Percentiles rank a stretch among this genome's conserved stretches.
phyloP scores from a whole-genome alignment of 2,888 invertebrate genomes.

The Morinoia aosen region DNA sequence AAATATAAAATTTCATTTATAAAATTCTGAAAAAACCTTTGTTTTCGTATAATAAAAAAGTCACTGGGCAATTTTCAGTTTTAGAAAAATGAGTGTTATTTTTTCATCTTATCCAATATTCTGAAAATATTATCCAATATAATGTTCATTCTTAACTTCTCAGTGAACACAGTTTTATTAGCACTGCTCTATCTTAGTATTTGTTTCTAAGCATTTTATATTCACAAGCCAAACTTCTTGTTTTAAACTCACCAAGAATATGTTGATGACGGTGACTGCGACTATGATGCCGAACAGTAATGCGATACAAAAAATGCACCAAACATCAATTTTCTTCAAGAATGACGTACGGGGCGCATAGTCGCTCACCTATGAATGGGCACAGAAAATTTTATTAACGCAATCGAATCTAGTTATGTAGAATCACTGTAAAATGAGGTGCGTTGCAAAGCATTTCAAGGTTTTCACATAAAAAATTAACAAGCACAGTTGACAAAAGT shows the following conservation, averaged over 20 bases:
- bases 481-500: too few relatives aligned
- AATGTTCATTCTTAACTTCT: too few relatives aligned
- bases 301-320: constrained; percentile 37
- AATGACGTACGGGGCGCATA: constrained; percentile 15
- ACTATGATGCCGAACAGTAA: constrained; percentile 15
- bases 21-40: too few relatives aligned
- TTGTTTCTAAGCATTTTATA: neutral
- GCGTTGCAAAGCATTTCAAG: too few relatives aligned
- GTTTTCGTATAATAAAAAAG: neutral
- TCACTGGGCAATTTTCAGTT: neutral
- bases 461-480: too few relatives aligned
- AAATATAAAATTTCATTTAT: neutral
- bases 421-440: too few relatives aligned
- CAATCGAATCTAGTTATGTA: too few relatives aligned
- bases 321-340: constrained; percentile 21
- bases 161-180: too few relatives aligned
- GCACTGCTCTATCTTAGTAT: neutral
- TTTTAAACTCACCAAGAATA: neutral
- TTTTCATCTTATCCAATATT: too few relatives aligned
- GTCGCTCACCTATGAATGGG: constrained; percentile 7
- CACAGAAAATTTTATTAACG: neutral
- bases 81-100: neutral
- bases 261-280: constrained; percentile 23
- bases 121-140: too few relatives aligned
- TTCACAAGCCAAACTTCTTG: neutral